These are phyloP conservation scores for Machimus atricapillus DNA, from an alignment of 2,888 invertebrate genomes.

Conservation along the genomic window DNA sequence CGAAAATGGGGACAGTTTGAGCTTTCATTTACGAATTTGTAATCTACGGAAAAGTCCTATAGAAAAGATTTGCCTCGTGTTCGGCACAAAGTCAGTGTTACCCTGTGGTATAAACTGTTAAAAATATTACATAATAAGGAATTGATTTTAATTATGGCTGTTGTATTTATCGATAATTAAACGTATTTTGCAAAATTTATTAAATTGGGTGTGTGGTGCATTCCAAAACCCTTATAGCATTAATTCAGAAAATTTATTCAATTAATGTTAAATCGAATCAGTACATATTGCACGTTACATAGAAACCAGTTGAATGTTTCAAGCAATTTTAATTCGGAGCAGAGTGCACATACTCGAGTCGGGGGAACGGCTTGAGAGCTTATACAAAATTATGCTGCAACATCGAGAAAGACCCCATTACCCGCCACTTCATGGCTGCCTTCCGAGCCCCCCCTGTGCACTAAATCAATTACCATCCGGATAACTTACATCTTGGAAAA, in stretches of 20 bases:
- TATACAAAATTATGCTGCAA: background rate
- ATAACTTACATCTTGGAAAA: slow-evolving; percentile 13
- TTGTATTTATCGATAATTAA: background rate
- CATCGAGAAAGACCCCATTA: background rate
- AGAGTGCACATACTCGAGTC: background rate
- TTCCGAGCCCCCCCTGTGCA: background rate
- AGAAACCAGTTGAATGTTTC: background rate
- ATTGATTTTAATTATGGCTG: background rate
- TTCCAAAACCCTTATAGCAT: background rate
- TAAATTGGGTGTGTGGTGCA: background rate
- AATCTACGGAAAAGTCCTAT: too few relatives aligned
- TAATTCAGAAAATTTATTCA: background rate
- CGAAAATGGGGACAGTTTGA: too few relatives aligned
- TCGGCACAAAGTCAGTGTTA: too few relatives aligned
- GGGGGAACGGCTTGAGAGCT: background rate
- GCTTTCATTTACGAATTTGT: too few relatives aligned
- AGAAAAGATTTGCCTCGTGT: too few relatives aligned
- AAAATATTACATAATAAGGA: background rate
- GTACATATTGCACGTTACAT: background rate
- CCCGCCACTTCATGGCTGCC: background rate
- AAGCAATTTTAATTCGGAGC: background rate
- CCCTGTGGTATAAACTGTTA: too few relatives aligned
- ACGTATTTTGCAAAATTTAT: background rate
- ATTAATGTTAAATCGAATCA: background rate
- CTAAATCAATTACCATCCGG: background rate